A percentile compares a stretch with the other conserved stretches of the same genome.
Conservation (phyloP, 1,140 invertebrate genomes). For the Plectus sambesii region DNA sequence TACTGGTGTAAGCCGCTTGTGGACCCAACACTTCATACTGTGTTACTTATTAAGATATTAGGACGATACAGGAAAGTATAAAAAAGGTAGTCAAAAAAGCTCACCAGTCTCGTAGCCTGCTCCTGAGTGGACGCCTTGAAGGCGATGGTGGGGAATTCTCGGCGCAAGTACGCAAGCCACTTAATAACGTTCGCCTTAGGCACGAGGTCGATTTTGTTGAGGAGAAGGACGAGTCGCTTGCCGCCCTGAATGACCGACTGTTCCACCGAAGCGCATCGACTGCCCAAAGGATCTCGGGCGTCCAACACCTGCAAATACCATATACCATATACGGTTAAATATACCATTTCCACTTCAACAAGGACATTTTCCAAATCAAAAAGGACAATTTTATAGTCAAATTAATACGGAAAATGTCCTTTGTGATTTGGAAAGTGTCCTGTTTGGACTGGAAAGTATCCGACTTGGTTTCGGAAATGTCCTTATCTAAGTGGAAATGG, state of each 20-base stretch:
- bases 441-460: no score
- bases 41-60: no score
- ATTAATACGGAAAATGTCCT: no score
- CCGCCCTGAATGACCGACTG: slow-evolving; percentile 49
- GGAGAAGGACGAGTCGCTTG: slow-evolving; percentile 76
- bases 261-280: slow-evolving; percentile 75
- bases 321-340: no score
- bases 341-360: no score
- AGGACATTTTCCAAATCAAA: no score
- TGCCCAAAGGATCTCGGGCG: slow-evolving; percentile 78
- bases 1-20: no score
- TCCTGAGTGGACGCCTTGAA: slow-evolving; percentile 94
- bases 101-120: slow-evolving; percentile 57
- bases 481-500: slow-evolving; percentile 3
- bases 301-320: slow-evolving; percentile 72
- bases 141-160: slow-evolving; percentile 67
- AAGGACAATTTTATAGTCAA: no score
- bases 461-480: neutral
- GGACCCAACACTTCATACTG: no score
- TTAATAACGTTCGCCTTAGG: slow-evolving; percentile 74
- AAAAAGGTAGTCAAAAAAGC: slow-evolving; percentile 19
- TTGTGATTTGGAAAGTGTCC: no score
- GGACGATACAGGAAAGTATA: no score
- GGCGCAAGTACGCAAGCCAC: slow-evolving; percentile 79
- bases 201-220: slow-evolving; percentile 95